phyloP scores from a whole-genome alignment of 2,888 invertebrate species.

The Melolontha melolontha region DNA sequence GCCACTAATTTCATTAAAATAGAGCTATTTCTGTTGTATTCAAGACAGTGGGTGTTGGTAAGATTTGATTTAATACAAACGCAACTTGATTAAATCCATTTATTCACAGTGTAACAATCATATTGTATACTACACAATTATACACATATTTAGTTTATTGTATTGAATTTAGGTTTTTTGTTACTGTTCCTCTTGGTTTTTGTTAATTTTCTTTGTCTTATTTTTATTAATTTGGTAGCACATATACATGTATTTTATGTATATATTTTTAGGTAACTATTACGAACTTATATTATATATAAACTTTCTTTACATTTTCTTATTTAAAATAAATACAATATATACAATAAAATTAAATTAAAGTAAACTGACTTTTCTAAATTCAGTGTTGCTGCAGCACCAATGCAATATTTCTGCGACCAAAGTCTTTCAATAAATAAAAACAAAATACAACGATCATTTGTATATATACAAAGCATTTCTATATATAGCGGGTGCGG shows the following conservation, averaged over 20 bases:
- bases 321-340: conserved; percentile 38
- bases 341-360: conserved; percentile 44
- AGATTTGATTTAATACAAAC: too few relatives aligned
- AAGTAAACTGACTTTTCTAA: background rate
- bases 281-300: conserved; percentile 51
- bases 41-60: too few relatives aligned
- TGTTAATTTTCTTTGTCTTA: background rate
- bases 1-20: too few relatives aligned
- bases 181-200: background rate
- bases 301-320: conserved; percentile 25
- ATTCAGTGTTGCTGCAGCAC: background rate
- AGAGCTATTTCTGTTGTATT: too few relatives aligned
- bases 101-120: conserved; percentile 64
- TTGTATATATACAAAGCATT: conserved; percentile 52
- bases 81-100: conserved; percentile 55
- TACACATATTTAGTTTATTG: conserved; percentile 56
- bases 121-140: conserved; percentile 62
- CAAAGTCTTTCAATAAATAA: conserved; percentile 1
- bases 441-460: conserved; percentile 35
- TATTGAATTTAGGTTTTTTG: conserved; percentile 10
- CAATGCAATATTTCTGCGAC: background rate
- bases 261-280: conserved; percentile 60
- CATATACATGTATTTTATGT: conserved; percentile 10
- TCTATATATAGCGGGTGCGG: too few relatives aligned
- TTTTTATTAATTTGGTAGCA: conserved; percentile 2